These are phyloP conservation scores for Aratinga solstitialis DNA, from an alignment of 2,797 vertebrate genomes.

Conservation along the genomic window DNA sequence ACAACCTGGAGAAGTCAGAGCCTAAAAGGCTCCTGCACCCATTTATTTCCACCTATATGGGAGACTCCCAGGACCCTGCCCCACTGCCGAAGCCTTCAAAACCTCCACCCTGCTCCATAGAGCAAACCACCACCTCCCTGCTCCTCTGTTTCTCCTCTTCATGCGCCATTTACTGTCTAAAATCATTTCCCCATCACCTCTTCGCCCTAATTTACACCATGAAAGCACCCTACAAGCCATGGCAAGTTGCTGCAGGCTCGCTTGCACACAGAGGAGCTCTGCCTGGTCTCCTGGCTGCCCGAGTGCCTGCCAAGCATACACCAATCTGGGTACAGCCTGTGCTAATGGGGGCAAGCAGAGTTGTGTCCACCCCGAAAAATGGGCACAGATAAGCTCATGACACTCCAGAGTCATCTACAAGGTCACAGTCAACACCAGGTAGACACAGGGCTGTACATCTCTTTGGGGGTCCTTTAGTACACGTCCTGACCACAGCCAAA, in stretches of 20 bases:
- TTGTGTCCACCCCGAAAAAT: not conserved
- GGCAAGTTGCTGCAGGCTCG: not conserved
- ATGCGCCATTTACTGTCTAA: not conserved
- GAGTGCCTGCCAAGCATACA: accelerated
- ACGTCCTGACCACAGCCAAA: accelerated
- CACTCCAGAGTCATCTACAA: accelerated
- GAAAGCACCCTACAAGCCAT: not conserved
- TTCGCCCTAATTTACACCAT: not conserved
- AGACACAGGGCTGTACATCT: not conserved
- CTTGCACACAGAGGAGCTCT: not conserved
- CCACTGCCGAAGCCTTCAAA: not conserved
- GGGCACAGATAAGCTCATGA: not conserved
- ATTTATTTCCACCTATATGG: not conserved
- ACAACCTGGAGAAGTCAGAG: accelerated
- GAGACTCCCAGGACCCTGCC: not conserved
- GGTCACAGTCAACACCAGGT: not conserved
- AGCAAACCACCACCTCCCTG: not conserved
- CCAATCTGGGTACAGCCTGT: not conserved
- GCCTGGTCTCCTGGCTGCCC: not conserved
- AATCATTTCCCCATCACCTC: not conserved
- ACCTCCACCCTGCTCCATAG: too few relatives aligned
- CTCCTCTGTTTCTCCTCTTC: not conserved
- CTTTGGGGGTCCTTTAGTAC: not conserved
- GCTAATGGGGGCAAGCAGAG: not conserved
- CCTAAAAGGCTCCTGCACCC: not conserved